A percentile compares a stretch with the other conserved stretches of the same genome.
Evolutionary conservation across 2,113 vertebrate genomes (phyloP).

Genomic region (Serinus canaria): DNA sequence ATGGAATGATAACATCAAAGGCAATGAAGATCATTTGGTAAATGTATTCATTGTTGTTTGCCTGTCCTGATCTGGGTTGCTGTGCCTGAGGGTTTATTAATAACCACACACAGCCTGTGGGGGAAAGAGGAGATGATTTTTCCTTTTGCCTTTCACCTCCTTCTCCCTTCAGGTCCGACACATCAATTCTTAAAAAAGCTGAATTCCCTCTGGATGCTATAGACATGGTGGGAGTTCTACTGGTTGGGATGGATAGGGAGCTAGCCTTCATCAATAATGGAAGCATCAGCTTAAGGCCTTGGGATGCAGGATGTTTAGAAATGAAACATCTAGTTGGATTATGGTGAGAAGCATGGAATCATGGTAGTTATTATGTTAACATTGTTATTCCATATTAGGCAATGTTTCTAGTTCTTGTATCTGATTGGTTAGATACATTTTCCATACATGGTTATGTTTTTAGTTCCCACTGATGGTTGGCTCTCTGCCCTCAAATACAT

Average conservation of each 20-base stretch:
- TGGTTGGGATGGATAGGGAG: background rate
- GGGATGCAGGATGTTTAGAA: background rate
- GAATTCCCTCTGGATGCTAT: background rate
- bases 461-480: background rate
- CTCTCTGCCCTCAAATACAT: background rate
- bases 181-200: background rate
- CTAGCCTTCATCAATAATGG: background rate
- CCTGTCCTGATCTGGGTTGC: background rate
- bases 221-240: background rate
- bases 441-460: background rate
- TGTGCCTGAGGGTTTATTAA: background rate
- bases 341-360: background rate
- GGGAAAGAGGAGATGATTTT: background rate
- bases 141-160: background rate
- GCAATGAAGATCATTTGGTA: background rate
- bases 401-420: background rate
- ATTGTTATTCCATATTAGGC: background rate
- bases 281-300: background rate
- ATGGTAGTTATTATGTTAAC: background rate
- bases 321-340: background rate
- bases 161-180: background rate
- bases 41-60: background rate
- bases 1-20: background rate
- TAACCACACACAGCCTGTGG: background rate
- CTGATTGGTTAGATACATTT: background rate